These are phyloP conservation scores for Drosophila silvestris DNA, from an alignment of 2,888 invertebrate species.

Conservation along the genomic window DNA sequence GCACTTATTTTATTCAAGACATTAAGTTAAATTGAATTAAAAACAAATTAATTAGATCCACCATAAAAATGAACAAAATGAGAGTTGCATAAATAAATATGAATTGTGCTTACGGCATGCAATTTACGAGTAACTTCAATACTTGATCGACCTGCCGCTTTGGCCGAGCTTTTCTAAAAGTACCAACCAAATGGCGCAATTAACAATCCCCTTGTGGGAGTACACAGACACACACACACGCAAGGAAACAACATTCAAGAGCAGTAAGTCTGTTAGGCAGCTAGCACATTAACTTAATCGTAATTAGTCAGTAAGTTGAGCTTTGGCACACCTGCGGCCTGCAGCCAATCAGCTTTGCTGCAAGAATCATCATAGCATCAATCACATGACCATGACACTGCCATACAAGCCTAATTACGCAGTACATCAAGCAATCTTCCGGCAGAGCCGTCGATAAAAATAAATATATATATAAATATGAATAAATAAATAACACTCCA, in stretches of 20 bases:
- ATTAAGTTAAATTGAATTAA: slow-evolving; percentile 80
- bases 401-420: slow-evolving; percentile 13
- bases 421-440: slow-evolving; percentile 9
- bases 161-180: neutral
- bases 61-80: slow-evolving; percentile 60
- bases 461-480: too few relatives aligned
- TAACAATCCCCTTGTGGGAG: neutral
- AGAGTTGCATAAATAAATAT: slow-evolving; percentile 48
- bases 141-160: neutral
- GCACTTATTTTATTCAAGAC: slow-evolving; percentile 54
- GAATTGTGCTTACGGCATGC: slow-evolving; percentile 30
- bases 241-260: neutral
- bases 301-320: slow-evolving; percentile 62
- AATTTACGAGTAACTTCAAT: slow-evolving; percentile 11
- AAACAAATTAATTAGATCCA: slow-evolving; percentile 80
- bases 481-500: neutral
- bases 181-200: neutral
- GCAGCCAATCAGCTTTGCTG: slow-evolving; percentile 9
- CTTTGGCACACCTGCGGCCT: slow-evolving; percentile 55
- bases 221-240: neutral
- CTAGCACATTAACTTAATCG: slow-evolving; percentile 13
- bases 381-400: slow-evolving; percentile 45
- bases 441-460: slow-evolving; percentile 2
- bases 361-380: slow-evolving; percentile 44
- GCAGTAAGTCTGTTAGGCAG: neutral